Evolutionary conservation across 2,113 vertebrate genomes (phyloP), one percentile per base, ranked within the genome.

Genomic region (Lepus timidus): DNA sequence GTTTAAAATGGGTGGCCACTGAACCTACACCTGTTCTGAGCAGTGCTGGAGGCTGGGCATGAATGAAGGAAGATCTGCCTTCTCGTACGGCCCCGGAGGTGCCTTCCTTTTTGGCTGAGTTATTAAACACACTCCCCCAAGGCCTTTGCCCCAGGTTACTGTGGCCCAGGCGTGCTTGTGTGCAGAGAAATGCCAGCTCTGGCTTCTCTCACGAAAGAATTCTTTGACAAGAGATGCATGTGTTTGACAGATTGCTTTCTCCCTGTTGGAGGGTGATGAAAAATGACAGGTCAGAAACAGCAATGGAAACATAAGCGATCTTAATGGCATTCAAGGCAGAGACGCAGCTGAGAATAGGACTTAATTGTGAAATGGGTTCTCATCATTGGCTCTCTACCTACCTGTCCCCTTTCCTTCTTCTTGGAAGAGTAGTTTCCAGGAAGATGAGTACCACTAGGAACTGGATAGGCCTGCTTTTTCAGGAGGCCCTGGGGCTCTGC

Each of bases 1-100:
- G 9, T 90, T 78, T 91, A 58, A 93, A 89, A 85, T 51, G 91
- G 49, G 39, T 12, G 1, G 65, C 94, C 89, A 36, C 64, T 49
- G 74, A 88, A 25, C 85, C 33, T 80, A 25, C 70, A 85, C 11
- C 62, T 68, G n/a, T 8, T 73, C 22, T 89, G 74, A 74, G 20
- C 58, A 20, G 39, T 39, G 39, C 75, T 67, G 58, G 76, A 36
- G 27, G 58, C 75, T 88, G 79, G 39, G 76, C 29, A 2, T 25
- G 20, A 64, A 2, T 25, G 20, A 64, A 79, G 31, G 76, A 87
- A 44, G 39, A 10, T 20, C 33, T 22, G 0, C 68, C 14, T 75
- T 55, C 33, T 31, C 61, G 5, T 12, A 1, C 31, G 79, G 58
- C 13, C n/a, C 0, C n/a, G 0, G 5, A 2, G 16, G n/a, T 27